Base-by-base conservation (phyloP, 2,888 invertebrate species). In the Leptinotarsa rubiginosa region DNA sequence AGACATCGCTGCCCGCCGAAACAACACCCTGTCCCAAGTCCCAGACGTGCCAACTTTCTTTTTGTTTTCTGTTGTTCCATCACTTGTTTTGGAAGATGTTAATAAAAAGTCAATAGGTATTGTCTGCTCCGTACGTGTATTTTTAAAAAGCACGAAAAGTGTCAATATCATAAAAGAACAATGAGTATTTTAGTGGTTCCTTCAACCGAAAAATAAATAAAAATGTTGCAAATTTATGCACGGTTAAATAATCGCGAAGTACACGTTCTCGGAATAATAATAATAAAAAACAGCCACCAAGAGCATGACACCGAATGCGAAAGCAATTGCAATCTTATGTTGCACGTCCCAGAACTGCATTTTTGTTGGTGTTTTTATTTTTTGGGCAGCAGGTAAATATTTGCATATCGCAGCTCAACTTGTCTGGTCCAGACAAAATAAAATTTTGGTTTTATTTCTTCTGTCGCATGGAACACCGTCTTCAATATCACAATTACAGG, bases 391-490 rank as follows among this genome's bases (percentile, higher is more conserved):
- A 77, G 79, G 78, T 72, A 80, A 79, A 83, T 83, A 84, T 84
- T 84, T 84, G 83, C 84, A 84, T 84, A 84, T 84, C 83, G 81
- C 83, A 79, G 76, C 70, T 78, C 83, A 81, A 82, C 83, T 83
- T 83, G 83, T 81, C 83, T 82, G 83, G 84, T 79, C 83, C 84
- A 85, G 85, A 85, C 85, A 84, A 84, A 84, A 84, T 84, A 84
- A 84, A 83, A 82, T 82, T 83, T 81, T 75, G 80, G 81, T 84
- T 84, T 83, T 84, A 83, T 82, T 83, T 82, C 31, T 56, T 7
- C 18, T 54, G 69, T 69, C 47, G 56, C 56, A 52, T 31, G 69
- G 52, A 66, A 69, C 56, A 64, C 70, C 70, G 59, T 64, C 65
- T 64, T 50, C 65, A 70, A 70, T 70, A 65, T 70, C 70, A 47